Percentiles rank a stretch among this genome's conserved stretches.
Evolutionary conservation across 2,888 invertebrate species (phyloP).

Genomic region (Apodemia duryi): DNA sequence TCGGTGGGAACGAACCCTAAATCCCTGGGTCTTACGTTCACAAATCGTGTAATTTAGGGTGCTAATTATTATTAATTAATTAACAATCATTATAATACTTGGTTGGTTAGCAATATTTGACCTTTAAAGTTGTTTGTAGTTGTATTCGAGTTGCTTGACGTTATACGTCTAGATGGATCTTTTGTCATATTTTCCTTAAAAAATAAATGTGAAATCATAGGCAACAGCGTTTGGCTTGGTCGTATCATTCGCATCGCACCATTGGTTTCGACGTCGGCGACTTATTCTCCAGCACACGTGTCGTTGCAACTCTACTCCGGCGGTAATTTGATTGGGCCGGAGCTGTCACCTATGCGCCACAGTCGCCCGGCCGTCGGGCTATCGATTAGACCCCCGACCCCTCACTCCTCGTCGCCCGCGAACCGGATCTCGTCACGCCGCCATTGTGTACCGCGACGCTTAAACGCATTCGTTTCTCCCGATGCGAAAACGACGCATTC

Average conservation of each 20-base stretch:
- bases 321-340: constrained; percentile 78
- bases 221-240: not conserved
- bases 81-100: too few species aligned
- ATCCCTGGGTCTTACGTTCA: too few species aligned
- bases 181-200: not conserved
- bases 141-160: too few species aligned
- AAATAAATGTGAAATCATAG: not conserved
- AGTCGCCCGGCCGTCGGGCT: constrained; percentile 77
- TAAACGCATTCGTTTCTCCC: constrained; percentile 80
- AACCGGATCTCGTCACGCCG: constrained; percentile 80
- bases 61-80: too few species aligned
- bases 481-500: constrained; percentile 80
- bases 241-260: not conserved
- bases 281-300: constrained; percentile 45
- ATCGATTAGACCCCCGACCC: constrained; percentile 67
- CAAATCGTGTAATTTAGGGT: too few species aligned
- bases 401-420: constrained; percentile 70
- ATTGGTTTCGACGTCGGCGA: not conserved
- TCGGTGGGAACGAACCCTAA: too few species aligned
- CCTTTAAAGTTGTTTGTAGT: too few species aligned
- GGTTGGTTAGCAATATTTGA: too few species aligned
- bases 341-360: constrained; percentile 79
- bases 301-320: constrained; percentile 67
- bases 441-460: constrained; percentile 79
- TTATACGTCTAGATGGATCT: too few species aligned